phyloP scores from a whole-genome alignment of 2,888 invertebrate species.

The Mimachlamys varia region DNA sequence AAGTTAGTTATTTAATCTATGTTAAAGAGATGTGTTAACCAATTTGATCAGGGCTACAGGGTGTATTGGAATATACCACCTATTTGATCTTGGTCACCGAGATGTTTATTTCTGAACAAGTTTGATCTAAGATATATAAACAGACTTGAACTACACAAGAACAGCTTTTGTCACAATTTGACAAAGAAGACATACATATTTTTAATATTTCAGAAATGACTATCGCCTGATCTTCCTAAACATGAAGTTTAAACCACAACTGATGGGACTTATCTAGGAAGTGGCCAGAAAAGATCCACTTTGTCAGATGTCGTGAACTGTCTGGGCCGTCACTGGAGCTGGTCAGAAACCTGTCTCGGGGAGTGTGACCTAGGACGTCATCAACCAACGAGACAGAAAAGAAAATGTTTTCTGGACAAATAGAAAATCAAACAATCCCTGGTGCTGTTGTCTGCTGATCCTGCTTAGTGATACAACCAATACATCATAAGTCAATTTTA shows the following conservation, averaged over 20 bases:
- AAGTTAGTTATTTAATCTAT: no score
- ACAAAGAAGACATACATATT: no score
- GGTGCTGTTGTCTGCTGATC: not conserved
- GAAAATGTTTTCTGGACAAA: not conserved
- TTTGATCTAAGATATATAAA: no score
- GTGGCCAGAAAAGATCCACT: not conserved
- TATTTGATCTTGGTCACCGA: no score
- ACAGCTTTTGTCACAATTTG: no score
- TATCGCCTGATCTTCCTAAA: not conserved
- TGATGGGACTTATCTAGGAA: not conserved
- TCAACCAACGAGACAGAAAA: not conserved
- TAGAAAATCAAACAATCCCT: constrained; percentile 14
- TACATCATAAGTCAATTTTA: constrained; percentile 27
- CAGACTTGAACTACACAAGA: no score
- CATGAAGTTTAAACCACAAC: not conserved
- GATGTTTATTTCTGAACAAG: no score
- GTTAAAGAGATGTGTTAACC: no score
- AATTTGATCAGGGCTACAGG: no score
- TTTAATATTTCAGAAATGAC: not conserved
- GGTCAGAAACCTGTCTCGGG: not conserved
- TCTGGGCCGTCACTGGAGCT: not conserved
- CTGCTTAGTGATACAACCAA: not conserved
- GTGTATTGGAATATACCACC: no score
- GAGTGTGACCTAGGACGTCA: not conserved
- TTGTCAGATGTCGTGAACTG: constrained; percentile 11